A percentile compares a stretch with the other conserved stretches of the same genome.
These are phyloP conservation scores for Mastigias papua DNA, from an alignment of 30 jellyfish, hydroid and myxozoan species.

Conservation along the genomic window DNA sequence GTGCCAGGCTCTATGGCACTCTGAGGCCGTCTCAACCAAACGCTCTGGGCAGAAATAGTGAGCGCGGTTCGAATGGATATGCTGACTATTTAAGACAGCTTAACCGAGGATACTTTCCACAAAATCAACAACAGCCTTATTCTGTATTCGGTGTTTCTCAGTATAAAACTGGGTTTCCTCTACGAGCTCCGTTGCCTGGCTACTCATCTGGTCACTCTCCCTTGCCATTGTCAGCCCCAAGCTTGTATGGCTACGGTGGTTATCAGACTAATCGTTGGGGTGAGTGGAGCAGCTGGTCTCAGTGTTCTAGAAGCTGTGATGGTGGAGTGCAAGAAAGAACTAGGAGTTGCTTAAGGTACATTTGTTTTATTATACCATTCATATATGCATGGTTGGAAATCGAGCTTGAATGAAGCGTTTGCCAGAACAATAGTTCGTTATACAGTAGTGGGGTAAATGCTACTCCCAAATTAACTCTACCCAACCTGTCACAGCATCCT, in stretches of 20 bases:
- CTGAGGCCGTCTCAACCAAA: slow-evolving; percentile 14
- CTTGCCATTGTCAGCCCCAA: slow-evolving; percentile 77
- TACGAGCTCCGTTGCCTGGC: slow-evolving; percentile 66
- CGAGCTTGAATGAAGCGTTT: too few species aligned
- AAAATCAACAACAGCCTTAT: slow-evolving; percentile 31
- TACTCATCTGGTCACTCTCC: slow-evolving; percentile 61
- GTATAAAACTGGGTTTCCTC: slow-evolving; percentile 65
- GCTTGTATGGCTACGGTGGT: slow-evolving; percentile 66
- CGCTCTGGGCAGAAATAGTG: neutral
- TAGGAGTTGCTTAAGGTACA: slow-evolving; percentile 53
- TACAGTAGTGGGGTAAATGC: too few species aligned
- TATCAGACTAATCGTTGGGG: slow-evolving; percentile 72
- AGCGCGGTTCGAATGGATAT: slow-evolving; percentile 37
- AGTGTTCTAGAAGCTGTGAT: slow-evolving; percentile 72
- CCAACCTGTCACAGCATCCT: too few species aligned
- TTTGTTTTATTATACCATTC: neutral
- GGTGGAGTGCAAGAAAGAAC: slow-evolving; percentile 84
- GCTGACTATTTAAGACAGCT: slow-evolving; percentile 57
- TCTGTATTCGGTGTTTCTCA: slow-evolving; percentile 40
- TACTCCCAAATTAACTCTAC: too few species aligned
- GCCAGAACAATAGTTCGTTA: too few species aligned
- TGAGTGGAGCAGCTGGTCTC: slow-evolving; percentile 77
- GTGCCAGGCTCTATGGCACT: neutral
- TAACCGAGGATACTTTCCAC: slow-evolving; percentile 47
- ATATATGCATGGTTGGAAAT: too few species aligned